Evolutionary conservation across 2,888 invertebrate genomes (phyloP), one percentile per base, ranked within the genome.

Genomic region (Meghimatium bilineatum): DNA sequence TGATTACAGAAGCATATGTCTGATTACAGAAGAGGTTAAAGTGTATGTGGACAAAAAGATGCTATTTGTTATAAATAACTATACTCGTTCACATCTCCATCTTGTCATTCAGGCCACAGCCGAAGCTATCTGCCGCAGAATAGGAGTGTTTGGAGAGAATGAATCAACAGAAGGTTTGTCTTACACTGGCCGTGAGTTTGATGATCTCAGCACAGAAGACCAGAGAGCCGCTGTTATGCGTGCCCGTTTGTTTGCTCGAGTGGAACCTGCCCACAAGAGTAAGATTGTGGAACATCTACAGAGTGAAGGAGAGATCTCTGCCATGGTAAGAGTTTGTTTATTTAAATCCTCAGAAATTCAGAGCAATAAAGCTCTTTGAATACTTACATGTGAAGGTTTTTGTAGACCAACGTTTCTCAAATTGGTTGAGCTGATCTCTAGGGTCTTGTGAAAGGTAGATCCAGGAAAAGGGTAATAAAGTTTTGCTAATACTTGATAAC

Each of bases 231-330:
- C 97, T 93, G 97, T 97, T 69, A 95, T 96, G 87, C 96, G 97
- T 81, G 91, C 93, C 12, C 96, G 99, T 87, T 95, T 99, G 85
- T 99, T 99, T 96, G 99, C 99, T 84, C 97, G 99, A 88, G 99
- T 99, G 85, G 99, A 99, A 94, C 99, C 99, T 84, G 96, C 98
- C 85, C 99, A 99, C 96, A 99, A 99, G 95, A 98, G 98, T 90
- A 99, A 99, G 95, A 99, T 99, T 93, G 96, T 99, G 94, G 99
- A 99, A 94, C 99, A 95, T 95, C 95, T 99, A 94, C 99, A 99
- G 94, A 96, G 97, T 95, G 99, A 99, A 97, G 99, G 99, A 94
- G 94, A 94, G 89, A 98, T 99, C 94, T 98, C 99, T 89, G 99
- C 99, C 94, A 99, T 99, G 99, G 97, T 97, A 90, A 94, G 95